Base-by-base conservation (phyloP, 30 jellyfish, hydroid and myxozoan genomes). In the Hydractinia echinata region DNA sequence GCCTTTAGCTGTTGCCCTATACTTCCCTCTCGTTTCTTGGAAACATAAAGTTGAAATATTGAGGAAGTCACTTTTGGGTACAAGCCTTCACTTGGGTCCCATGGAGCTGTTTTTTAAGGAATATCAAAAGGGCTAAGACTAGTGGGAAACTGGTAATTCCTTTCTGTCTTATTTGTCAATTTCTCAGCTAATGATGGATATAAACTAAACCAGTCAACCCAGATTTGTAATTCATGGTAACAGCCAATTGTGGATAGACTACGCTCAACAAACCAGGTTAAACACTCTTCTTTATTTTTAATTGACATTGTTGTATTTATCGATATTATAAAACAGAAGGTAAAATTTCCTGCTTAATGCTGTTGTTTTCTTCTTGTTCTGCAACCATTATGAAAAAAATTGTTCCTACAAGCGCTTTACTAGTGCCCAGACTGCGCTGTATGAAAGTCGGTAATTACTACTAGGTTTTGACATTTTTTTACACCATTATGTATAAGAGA, bases 1-100 rank as follows among this genome's bases (percentile, higher is more conserved):
- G 77, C 85, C 60, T 77, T 77, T 77, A 4, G 76, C 60, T 77
- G 85, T 62, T 77, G 85, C 18, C 54, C 77, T 49, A 53, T 44
- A 55, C 79, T 4, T 30, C 77, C 85, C 60, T 77, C 4, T 77
- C 85, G 61, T 55, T 77, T 77, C 55, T 53, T 52, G 44, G 85
- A 77, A n/a, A 52, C 55, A 77, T 54, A 53, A 21, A 7, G 10
- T 21, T 5, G 10, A 54, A 72, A 72, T 10, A 72, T 72, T 5
- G 30, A 48, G 8, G 19, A 6, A 6, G 74, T 72, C 8, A 72
- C 81, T 5, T 7, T 8, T 44, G 81, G 81, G 64, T 72, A 51
- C 81, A 72, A 50, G 39, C 13, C 1, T 39, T 76, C 76, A 54
- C 16, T 52, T 5, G 83, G 21, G 6, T 9, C 15, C 84, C 55